Base-by-base conservation (phyloP, 2,113 vertebrate genomes). In the Silurus asotus region DNA sequence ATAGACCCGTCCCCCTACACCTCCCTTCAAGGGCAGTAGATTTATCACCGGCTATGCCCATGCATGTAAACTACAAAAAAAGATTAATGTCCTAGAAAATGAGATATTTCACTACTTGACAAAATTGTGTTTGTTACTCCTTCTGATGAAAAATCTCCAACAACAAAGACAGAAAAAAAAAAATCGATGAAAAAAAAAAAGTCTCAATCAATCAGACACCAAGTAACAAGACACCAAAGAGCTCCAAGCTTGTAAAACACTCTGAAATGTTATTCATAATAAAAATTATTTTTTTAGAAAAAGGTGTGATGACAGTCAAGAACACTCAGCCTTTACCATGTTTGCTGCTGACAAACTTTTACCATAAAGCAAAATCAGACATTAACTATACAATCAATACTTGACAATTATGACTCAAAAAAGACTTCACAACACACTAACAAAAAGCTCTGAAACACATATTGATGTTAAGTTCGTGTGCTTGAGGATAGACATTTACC, bases 401-500 rank as follows among this genome's bases (percentile, higher is more conserved):
- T 20, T 13, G 45, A 9, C 10, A 20, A 20, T 1, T 2, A 49
- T 5, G 37, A 49, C 45, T 74, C 37, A 3, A n/a, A n/a, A n/a
- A n/a, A n/a, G n/a, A n/a, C n/a, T n/a, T n/a, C 28, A 37, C 28
- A 37, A 37, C 13, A 76, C 11, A 13, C 2, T 7, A 56, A 55
- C 49, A 25, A 76, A 55, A 23, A 75, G 8, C 48, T 51, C 6
- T 75, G 20, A 51, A 28, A 23, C 9, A 69, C 15, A 76, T 51
- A 49, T 19, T 59, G 17, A 79, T 6, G 5, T 20, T 61, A 61
- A 19, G 14, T 37, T 53, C 3, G 6, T 55, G 13, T 37, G 58
- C 25, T 15, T 74, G 20, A 37, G n/a, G 56, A n/a, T 56, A n/a
- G 17, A 75, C n/a, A 17, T 0, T 77, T 86, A 97, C 96, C 96